Conservation (phyloP, 2,113 vertebrate species). For the Bubo blakistoni region DNA sequence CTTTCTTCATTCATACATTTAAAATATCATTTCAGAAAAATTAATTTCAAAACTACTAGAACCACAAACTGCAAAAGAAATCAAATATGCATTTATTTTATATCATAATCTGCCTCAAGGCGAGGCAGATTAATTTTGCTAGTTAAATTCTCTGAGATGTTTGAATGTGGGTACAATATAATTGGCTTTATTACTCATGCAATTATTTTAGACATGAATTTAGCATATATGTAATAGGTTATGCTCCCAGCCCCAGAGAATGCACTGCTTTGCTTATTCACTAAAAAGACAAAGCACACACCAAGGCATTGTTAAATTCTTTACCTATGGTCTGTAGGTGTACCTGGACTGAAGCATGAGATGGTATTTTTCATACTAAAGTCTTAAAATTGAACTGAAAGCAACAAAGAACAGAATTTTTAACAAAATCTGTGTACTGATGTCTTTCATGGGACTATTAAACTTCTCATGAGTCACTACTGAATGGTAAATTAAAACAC, state of each 20-base stretch:
- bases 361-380: background rate
- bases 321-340: background rate
- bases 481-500: background rate
- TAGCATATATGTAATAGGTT: background rate
- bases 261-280: background rate
- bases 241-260: background rate
- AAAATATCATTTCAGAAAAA: background rate
- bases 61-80: background rate
- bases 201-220: background rate
- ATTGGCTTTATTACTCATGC: background rate
- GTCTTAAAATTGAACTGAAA: background rate
- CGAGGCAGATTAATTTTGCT: background rate
- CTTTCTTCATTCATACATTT: background rate
- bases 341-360: background rate
- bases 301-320: background rate
- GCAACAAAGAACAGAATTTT: background rate
- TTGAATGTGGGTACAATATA: background rate
- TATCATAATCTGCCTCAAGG: background rate
- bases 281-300: background rate
- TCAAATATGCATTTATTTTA: background rate
- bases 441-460: background rate
- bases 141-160: background rate
- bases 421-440: background rate
- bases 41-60: background rate
- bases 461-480: background rate